A percentile compares a stretch with the other conserved stretches of the same genome.
phyloP scores from a whole-genome alignment of 2,888 invertebrate species.

The Lutraria lutraria region DNA sequence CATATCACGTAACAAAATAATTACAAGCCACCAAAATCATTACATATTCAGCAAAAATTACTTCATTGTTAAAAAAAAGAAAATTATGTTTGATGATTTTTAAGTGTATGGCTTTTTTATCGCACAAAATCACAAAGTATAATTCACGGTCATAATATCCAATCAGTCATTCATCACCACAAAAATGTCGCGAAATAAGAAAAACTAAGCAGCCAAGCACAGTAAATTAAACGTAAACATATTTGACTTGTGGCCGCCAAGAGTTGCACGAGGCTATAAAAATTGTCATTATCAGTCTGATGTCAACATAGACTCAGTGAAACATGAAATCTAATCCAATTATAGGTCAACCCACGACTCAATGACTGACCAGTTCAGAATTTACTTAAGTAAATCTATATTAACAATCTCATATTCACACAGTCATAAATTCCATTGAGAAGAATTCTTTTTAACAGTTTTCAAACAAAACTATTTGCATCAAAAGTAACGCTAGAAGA shows the following conservation, averaged over 20 bases:
- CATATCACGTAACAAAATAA: constrained; percentile 7
- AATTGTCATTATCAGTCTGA: constrained; percentile 29
- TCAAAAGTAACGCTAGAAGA: neutral
- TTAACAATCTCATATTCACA: neutral
- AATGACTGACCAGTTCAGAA: constrained; percentile 39
- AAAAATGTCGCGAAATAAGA: neutral
- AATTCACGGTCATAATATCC: neutral
- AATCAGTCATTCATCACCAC: neutral
- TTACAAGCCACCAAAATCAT: neutral
- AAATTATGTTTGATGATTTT: constrained; percentile 9
- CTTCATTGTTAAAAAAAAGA: neutral
- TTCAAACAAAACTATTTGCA: neutral
- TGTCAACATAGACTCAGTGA: constrained; percentile 30
- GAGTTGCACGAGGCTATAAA: constrained; percentile 3
- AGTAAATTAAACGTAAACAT: constrained; percentile 17
- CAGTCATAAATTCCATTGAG: neutral
- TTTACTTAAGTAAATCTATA: constrained; percentile 4
- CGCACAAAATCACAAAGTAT: constrained; percentile 14
- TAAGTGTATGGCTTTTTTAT: constrained; percentile 10
- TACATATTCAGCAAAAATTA: neutral
- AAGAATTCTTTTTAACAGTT: neutral
- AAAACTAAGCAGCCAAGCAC: neutral
- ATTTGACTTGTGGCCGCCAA: constrained; percentile 17
- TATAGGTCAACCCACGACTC: constrained; percentile 20
- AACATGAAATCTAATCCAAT: constrained; percentile 44